Evolutionary conservation across 2,113 vertebrate genomes (phyloP).

Genomic region (Siphamia tubifer): DNA sequence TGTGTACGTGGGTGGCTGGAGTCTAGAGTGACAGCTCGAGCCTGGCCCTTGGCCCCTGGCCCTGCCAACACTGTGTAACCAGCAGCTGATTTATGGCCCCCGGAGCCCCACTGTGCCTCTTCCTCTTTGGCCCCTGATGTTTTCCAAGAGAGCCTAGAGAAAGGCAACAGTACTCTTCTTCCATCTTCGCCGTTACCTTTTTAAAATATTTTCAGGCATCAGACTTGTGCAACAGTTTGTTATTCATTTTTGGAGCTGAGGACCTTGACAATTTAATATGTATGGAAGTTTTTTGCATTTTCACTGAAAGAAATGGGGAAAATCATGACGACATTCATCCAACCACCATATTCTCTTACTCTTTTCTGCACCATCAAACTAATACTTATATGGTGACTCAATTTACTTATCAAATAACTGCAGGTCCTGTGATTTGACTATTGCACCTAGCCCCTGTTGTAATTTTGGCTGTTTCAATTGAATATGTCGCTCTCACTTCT

Average conservation of each 20-base stretch:
- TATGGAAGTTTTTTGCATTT: too few relatives aligned
- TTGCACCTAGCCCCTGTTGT: too few relatives aligned
- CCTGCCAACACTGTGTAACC: conserved; percentile 70
- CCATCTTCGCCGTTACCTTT: conserved; percentile 17
- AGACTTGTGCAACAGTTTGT: conserved; percentile 1
- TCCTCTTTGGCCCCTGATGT: conserved; percentile 67
- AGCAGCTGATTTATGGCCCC: conserved; percentile 75
- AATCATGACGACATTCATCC: too few relatives aligned
- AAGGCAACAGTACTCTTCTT: conserved; percentile 27
- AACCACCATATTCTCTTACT: too few relatives aligned
- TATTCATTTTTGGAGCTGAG: background rate
- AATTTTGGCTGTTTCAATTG: too few relatives aligned
- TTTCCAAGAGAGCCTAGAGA: conserved; percentile 52
- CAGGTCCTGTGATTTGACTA: too few relatives aligned
- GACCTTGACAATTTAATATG: too few relatives aligned
- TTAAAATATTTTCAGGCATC: conserved; percentile 9
- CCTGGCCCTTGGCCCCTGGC: conserved; percentile 58
- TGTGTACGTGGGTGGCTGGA: conserved; percentile 55
- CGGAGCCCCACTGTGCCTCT: conserved; percentile 60
- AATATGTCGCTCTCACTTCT: conserved; percentile 73
- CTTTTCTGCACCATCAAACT: too few relatives aligned
- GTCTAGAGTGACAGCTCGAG: conserved; percentile 60
- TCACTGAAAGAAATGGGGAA: too few relatives aligned
- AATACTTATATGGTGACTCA: too few relatives aligned
- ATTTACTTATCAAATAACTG: too few relatives aligned